Evolutionary conservation across 2,888 invertebrate species (phyloP).

Genomic region (Notodonta ziczac): DNA sequence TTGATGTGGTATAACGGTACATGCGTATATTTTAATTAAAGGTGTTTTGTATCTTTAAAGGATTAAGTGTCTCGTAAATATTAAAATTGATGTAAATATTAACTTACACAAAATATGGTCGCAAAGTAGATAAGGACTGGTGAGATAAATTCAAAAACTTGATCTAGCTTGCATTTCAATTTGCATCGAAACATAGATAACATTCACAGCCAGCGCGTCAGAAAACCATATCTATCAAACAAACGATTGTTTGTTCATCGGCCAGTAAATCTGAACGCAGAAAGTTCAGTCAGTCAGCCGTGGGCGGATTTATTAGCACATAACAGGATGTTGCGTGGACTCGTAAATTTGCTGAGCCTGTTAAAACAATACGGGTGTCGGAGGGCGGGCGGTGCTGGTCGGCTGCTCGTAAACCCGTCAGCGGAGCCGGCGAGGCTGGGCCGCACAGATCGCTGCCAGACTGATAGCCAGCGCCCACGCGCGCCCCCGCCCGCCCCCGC

Average conservation of each 20-base stretch:
- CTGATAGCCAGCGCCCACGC: constrained; percentile 69
- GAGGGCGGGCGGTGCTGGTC: constrained; percentile 72
- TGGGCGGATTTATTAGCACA: constrained; percentile 54
- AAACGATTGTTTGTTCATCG: constrained; percentile 6
- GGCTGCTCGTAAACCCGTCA: constrained; percentile 77
- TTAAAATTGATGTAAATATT: background rate
- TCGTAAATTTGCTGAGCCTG: constrained; percentile 72
- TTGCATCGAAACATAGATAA: background rate
- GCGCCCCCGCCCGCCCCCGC: constrained; percentile 17
- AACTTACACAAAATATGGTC: background rate
- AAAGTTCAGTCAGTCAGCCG: constrained; percentile 26
- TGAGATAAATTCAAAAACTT: too few species aligned
- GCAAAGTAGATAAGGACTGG: too few species aligned
- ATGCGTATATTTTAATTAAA: too few species aligned
- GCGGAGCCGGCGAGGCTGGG: constrained; percentile 51
- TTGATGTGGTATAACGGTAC: background rate
- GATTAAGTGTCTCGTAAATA: too few species aligned
- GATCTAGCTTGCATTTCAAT: too few species aligned
- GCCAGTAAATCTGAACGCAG: constrained; percentile 9
- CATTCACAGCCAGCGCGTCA: background rate
- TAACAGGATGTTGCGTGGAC: constrained; percentile 57
- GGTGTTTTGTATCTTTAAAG: background rate
- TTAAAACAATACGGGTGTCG: constrained; percentile 77
- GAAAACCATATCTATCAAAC: background rate
- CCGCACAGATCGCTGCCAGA: constrained; percentile 73